Percentiles rank a stretch among this genome's conserved stretches.
Conservation (phyloP, 2,113 vertebrate species). For the Vulpes lagopus region DNA sequence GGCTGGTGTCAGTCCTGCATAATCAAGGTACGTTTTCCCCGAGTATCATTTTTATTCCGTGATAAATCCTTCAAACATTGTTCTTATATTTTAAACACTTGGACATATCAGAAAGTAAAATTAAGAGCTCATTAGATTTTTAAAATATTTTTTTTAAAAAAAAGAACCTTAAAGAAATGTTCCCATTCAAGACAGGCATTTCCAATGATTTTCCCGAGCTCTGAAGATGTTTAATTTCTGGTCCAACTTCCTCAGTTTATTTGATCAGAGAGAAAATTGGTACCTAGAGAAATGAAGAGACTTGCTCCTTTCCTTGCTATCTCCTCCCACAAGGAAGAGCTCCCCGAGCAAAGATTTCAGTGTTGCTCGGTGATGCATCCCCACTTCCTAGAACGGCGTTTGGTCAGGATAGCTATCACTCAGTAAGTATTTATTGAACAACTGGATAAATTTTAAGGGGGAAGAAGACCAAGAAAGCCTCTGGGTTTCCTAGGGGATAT, state of each 20-base stretch:
- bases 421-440: neutral
- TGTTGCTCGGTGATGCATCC: neutral
- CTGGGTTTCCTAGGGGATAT: neutral
- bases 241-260: neutral
- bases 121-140: neutral
- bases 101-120: neutral
- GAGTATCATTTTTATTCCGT: neutral
- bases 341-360: too few relatives aligned
- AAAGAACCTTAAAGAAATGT: neutral
- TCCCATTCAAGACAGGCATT: neutral
- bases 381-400: too few relatives aligned
- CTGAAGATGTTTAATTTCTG: neutral
- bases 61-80: neutral
- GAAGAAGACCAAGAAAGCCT: neutral
- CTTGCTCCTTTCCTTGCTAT: neutral
- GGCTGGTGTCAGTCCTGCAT: neutral
- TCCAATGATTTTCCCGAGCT: neutral
- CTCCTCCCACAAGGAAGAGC: neutral
- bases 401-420: neutral
- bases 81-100: slow-evolving; percentile 18
- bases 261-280: neutral
- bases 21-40: neutral
- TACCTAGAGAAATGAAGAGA: neutral
- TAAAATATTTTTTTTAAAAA: neutral
- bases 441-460: neutral